These are phyloP conservation scores for Spisula solida DNA, from an alignment of 2,888 invertebrate genomes.

Conservation along the genomic window DNA sequence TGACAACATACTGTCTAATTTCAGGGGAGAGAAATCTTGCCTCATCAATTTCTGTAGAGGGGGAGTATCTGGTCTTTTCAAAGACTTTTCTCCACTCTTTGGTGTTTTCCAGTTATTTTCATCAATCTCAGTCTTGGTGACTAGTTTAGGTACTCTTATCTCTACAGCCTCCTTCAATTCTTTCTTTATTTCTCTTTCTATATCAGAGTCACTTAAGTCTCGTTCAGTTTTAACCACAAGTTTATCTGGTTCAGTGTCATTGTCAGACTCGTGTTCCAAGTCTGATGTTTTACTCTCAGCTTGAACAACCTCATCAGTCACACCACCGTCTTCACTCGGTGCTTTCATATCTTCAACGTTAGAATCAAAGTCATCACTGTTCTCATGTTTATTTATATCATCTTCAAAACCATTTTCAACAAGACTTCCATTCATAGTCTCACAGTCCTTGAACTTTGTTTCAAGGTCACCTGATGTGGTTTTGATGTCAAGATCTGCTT, in stretches of 20 bases:
- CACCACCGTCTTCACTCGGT: not conserved
- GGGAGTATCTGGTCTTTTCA: constrained; percentile 73
- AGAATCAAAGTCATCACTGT: constrained; percentile 28
- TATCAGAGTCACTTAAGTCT: constrained; percentile 52
- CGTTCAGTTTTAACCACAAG: constrained; percentile 47
- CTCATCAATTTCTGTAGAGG: constrained; percentile 76
- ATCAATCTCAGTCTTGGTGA: constrained; percentile 35
- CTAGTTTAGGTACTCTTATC: constrained; percentile 54
- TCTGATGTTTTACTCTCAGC: constrained; percentile 20
- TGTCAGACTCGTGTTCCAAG: constrained; percentile 25
- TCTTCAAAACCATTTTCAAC: not conserved
- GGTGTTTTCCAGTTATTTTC: constrained; percentile 62
- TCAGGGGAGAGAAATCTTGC: constrained; percentile 75
- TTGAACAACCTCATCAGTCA: not conserved
- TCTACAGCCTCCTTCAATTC: constrained; percentile 64
- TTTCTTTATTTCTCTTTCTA: constrained; percentile 62
- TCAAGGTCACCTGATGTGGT: constrained; percentile 1
- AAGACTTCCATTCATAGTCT: constrained; percentile 26
- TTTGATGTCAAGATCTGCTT: constrained; percentile 18
- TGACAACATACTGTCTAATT: constrained; percentile 62
- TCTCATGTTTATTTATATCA: not conserved
- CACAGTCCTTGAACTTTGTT: not conserved
- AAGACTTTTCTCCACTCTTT: constrained; percentile 35
- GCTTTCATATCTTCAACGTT: not conserved
- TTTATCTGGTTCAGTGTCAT: constrained; percentile 17